Evolutionary conservation across 2,888 invertebrate species (phyloP).

Genomic region (Aquatica leii): DNA sequence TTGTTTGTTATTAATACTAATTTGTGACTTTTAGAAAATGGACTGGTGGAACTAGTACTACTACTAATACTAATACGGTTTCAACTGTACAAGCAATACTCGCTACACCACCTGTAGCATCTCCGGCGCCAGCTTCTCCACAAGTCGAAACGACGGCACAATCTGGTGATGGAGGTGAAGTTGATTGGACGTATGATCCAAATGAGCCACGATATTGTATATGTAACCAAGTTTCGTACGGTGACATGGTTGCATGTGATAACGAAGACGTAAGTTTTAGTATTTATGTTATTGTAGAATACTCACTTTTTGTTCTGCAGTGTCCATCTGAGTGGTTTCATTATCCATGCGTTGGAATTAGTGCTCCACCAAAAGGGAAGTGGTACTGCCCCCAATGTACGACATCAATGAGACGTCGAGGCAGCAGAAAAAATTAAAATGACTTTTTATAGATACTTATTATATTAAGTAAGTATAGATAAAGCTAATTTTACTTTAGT

Average conservation of each 20-base stretch:
- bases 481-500: not conserved
- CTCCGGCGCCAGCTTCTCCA: slow-evolving; percentile 57
- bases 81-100: slow-evolving; percentile 58
- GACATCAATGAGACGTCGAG: slow-evolving; percentile 83
- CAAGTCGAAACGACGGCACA: slow-evolving; percentile 60
- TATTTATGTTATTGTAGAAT: not conserved
- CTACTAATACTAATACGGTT: slow-evolving; percentile 44
- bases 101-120: slow-evolving; percentile 55
- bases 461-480: not conserved
- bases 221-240: slow-evolving; percentile 97
- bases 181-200: slow-evolving; percentile 93
- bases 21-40: slow-evolving; percentile 52
- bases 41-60: slow-evolving; percentile 42
- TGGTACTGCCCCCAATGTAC: slow-evolving; percentile 99
- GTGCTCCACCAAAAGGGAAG: slow-evolving; percentile 95
- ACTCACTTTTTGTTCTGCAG: slow-evolving; percentile 61
- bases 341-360: slow-evolving; percentile 96
- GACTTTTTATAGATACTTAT: not conserved
- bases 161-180: slow-evolving; percentile 69
- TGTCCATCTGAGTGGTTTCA: slow-evolving; percentile 99
- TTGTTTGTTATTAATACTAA: slow-evolving; percentile 1
- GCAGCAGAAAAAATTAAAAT: slow-evolving; percentile 78
- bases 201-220: slow-evolving; percentile 96
- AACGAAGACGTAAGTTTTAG: slow-evolving; percentile 84
- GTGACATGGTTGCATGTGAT: slow-evolving; percentile 99